Base-by-base conservation (phyloP, 2,797 vertebrate species). In the Staurois parvus region DNA sequence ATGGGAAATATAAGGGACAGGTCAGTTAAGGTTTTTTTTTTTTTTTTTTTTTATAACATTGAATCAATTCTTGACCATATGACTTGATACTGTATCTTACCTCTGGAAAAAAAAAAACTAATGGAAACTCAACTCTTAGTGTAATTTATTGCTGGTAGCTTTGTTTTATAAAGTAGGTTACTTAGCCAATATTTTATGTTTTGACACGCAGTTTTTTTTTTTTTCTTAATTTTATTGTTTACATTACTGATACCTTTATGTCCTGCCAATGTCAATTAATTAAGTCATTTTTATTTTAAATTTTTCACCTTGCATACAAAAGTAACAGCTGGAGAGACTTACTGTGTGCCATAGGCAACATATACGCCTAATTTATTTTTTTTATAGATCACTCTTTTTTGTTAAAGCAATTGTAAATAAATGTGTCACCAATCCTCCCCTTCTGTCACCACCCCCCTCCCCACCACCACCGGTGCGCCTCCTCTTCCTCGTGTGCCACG, bases 1-100 rank as follows among this genome's bases (percentile, higher is more conserved):
- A 66, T 86, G 76, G 88, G 79, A 76, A 84, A 24, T 73, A 56
- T 59, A 72, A 28, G 29, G n/a, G 45, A 80, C 26, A 82, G 77
- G 24, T 80, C 66, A 69, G 37, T 64, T 29, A 59, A 9, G 70
- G n/a, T n/a, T n/a, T n/a, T 73, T 68, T 78, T 3, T 7, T 45
- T 42, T 37, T 78, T 70, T 78, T 3, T 7, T 32, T 56, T 56
- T 56, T 6, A 67, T 79, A 80, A 62, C 67, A 79, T 84, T 30
- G 24, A 28, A 82, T 37, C 73, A 81, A 69, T 82, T 62, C 76
- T 45, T 72, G 0, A 82, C n/a, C 28, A 29, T 85, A 34, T 82
- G 12, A 74, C 29, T 26, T 48, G 26, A 76, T 76, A 40, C 45
- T 59, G 4, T 42, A 78, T 28, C 9, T 80, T 64, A 11, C 24